phyloP scores from a whole-genome alignment of 2,888 invertebrate species.

The Dermolepida albohirtum region DNA sequence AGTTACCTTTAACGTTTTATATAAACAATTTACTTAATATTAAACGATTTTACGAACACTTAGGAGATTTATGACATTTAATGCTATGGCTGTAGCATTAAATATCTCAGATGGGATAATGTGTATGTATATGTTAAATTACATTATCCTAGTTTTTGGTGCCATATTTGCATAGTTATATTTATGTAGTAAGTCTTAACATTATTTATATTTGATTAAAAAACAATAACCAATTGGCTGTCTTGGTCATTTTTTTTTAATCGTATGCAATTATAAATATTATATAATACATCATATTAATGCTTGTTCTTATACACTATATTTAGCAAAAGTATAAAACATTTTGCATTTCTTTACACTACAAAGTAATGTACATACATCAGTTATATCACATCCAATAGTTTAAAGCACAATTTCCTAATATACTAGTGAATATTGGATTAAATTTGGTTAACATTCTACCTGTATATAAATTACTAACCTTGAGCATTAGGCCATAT shows the following conservation, averaged over 20 bases:
- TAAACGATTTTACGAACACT: conserved; percentile 17
- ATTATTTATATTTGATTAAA: not conserved
- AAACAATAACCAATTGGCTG: conserved; percentile 30
- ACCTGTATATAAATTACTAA: conserved; percentile 13
- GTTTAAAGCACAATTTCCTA: conserved; percentile 33
- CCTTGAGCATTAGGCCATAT: conserved; percentile 28
- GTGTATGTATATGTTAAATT: not conserved
- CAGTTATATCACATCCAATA: conserved; percentile 14
- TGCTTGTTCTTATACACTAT: not conserved
- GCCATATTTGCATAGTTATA: conserved; percentile 21
- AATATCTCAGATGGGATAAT: conserved; percentile 9
- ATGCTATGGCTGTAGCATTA: conserved; percentile 39
- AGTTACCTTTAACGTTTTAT: conserved; percentile 1
- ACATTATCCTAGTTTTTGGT: conserved; percentile 14
- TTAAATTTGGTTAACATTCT: conserved; percentile 3
- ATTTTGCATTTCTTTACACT: too few relatives aligned
- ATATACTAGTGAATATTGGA: conserved; percentile 1
- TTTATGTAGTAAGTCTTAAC: not conserved
- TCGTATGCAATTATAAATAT: not conserved
- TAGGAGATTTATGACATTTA: conserved; percentile 8
- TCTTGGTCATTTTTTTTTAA: conserved; percentile 18
- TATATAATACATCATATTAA: not conserved
- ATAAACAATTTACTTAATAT: conserved; percentile 4
- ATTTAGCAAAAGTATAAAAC: conserved; percentile 8
- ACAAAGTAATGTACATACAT: conserved; percentile 21